These are phyloP conservation scores for Hyppa rectilinea DNA, from an alignment of 2,888 invertebrate genomes.

Conservation along the genomic window DNA sequence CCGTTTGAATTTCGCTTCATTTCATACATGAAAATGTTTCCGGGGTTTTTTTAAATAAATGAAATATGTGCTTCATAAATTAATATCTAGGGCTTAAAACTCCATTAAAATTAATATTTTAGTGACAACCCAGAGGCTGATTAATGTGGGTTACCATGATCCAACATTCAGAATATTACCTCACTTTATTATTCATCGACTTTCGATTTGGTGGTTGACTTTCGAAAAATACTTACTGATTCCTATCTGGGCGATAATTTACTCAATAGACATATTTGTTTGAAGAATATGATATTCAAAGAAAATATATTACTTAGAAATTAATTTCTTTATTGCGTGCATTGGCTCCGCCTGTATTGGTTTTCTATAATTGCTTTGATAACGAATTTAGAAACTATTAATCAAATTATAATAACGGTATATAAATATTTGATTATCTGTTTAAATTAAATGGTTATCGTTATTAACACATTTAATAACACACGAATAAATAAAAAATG, in stretches of 20 bases:
- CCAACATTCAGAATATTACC: not conserved
- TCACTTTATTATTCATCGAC: not conserved
- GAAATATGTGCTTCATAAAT: not conserved
- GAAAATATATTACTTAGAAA: slow-evolving; percentile 2
- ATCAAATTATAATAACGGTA: slow-evolving; percentile 14
- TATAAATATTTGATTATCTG: slow-evolving; percentile 2
- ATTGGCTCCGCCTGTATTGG: not conserved
- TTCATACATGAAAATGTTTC: not conserved
- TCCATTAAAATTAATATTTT: too few relatives aligned
- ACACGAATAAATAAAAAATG: too few relatives aligned
- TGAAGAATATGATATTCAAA: not conserved
- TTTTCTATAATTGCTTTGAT: slow-evolving; percentile 5
- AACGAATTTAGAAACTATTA: slow-evolving; percentile 2
- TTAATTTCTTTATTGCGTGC: not conserved
- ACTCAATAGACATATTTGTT: not conserved
- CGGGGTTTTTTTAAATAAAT: not conserved
- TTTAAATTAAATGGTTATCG: not conserved
- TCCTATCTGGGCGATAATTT: slow-evolving; percentile 11
- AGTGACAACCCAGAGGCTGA: not conserved
- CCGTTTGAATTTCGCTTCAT: not conserved
- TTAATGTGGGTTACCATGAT: not conserved
- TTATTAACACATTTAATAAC: slow-evolving; percentile 14
- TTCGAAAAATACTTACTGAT: not conserved
- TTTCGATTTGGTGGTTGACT: not conserved
- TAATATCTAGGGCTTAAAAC: not conserved